Evolutionary conservation across 2,797 vertebrate genomes (phyloP), one percentile per base, ranked within the genome.

Genomic region (Acanthiza pusilla): DNA sequence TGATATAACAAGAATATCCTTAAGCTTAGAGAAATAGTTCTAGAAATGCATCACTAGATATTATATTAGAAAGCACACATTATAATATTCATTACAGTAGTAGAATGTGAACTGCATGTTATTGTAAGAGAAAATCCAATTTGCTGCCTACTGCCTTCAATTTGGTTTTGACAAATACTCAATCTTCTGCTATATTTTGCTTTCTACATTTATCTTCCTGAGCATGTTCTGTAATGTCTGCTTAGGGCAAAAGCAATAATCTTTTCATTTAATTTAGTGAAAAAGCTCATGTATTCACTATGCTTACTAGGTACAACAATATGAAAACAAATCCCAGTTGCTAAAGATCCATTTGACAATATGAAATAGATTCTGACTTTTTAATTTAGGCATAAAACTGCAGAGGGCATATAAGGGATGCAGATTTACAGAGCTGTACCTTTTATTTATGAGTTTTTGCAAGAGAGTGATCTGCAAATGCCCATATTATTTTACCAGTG

Each of bases 81-180:
- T 96, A 90, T 94, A 96, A 96, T 97, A 97, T 97, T 95, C 96
- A 94, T 96, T 97, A 91, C 57, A 85, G 71, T 81, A 77, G 86
- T 94, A 89, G 84, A 95, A 96, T 96, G 91, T 94, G 93, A 97
- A 95, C 74, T 92, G 83, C 75, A 75, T 96, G 91, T 93, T 97
- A 91, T 95, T 97, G 92, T 96, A 96, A 95, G 96, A 96, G 94
- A 96, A 98, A 97, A 98, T 97, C 82, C 94, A 97, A 97, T 98
- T 97, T 96, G 89, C 94, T 97, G 95, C 87, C 81, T 96, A 84
- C 86, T 96, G 91, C 96, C 83, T 97, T 97, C 97, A 97, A 75
- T 97, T 96, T 93, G 71, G 45, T 86, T 97, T 95, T 97, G 96
- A 97, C 89, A 97, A 97, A 94, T 88, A 75, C 85, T 97, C 94